Conservation (phyloP, 2,888 invertebrate genomes). For the Sepioteuthis lessoniana region DNA sequence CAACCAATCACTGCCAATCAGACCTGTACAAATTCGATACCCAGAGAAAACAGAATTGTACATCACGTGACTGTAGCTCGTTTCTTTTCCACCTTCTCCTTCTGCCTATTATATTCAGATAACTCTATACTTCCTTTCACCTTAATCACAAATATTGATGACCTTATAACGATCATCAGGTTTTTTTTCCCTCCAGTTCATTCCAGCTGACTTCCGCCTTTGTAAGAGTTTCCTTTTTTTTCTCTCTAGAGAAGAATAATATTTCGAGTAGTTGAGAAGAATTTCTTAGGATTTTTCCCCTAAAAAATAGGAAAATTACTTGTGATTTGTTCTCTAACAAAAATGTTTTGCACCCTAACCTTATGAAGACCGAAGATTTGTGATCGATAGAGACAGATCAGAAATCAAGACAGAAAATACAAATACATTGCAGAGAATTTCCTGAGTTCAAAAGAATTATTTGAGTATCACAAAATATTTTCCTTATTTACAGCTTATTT, state of each 20-base stretch:
- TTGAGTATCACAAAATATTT: neutral
- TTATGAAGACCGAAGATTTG: neutral
- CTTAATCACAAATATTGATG: neutral
- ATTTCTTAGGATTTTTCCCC: neutral
- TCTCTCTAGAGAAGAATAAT: neutral
- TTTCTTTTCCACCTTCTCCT: no score
- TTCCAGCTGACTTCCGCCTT: neutral
- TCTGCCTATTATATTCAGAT: neutral
- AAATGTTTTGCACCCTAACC: neutral
- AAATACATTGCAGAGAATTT: neutral
- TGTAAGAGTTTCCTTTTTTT: neutral
- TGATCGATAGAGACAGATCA: neutral
- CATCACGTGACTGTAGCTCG: no score
- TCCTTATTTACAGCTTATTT: no score
- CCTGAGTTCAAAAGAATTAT: neutral
- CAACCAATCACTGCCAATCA: neutral
- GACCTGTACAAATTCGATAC: neutral
- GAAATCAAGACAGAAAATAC: neutral
- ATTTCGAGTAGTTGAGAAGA: neutral
- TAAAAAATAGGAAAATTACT: neutral
- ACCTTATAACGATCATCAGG: neutral
- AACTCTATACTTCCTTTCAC: neutral
- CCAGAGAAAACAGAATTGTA: no score
- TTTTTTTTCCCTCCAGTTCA: neutral
- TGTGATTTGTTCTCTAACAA: neutral